These are phyloP conservation scores for Vulpes ferrilata DNA, from an alignment of 2,113 vertebrate species.

Conservation along the genomic window DNA sequence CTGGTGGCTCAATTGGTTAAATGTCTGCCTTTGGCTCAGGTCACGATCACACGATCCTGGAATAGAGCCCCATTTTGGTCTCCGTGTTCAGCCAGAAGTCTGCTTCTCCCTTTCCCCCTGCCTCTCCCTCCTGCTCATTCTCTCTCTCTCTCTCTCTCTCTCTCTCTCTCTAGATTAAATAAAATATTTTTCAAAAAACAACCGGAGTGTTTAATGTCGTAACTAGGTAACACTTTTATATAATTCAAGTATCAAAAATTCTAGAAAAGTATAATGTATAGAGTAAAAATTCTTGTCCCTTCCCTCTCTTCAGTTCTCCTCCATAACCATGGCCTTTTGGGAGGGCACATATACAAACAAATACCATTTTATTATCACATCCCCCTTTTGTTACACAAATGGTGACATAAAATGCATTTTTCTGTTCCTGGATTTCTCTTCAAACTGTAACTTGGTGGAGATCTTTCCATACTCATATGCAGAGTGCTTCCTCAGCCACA, in stretches of 20 bases:
- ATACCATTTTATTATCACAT: neutral
- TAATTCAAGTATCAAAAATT: neutral
- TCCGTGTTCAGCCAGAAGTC: neutral
- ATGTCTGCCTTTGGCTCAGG: neutral
- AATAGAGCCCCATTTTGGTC: neutral
- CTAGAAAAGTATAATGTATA: neutral
- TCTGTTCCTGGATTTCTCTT: neutral
- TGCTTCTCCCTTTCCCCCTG: neutral
- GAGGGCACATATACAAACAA: neutral
- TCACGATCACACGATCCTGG: neutral
- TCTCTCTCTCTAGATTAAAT: neutral
- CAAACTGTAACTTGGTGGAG: neutral
- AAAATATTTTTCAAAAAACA: neutral
- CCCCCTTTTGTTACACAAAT: neutral
- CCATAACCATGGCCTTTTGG: neutral
- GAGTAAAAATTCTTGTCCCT: neutral
- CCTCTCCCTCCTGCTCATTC: neutral
- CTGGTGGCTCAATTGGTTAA: neutral
- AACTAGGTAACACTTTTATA: neutral
- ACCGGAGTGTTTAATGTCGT: neutral
- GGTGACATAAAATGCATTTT: neutral
- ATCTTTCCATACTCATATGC: neutral
- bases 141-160: neutral
- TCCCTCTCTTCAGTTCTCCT: neutral
- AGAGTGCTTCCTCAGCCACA: neutral